Evolutionary conservation across 1,140 invertebrate species (phyloP), one percentile per base, ranked within the genome.

Genomic region (Drosophila kepulauana): DNA sequence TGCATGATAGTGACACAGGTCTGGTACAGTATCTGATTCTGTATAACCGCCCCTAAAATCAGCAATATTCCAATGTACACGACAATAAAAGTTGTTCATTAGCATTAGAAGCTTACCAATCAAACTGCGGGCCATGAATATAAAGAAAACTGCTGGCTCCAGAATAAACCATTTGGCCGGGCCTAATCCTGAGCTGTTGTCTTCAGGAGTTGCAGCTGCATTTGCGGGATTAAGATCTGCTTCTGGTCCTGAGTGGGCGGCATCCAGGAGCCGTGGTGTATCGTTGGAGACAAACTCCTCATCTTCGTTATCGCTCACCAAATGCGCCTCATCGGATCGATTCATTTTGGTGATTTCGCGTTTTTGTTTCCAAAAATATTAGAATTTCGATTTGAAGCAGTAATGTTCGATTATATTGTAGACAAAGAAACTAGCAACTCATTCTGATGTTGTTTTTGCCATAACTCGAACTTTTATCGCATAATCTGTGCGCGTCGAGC

Each of bases 11-110:
- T 84, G 10, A 91, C 75, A 71, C 91, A 92, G 46, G 91, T 92
- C 57, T 92, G 77, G 57, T 92, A 92, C 15, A 92, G 74, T 28
- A 92, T 80, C 15, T 92, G 91, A 77, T 91, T 92, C 51, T 91
- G 91, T 67, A 84, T 75, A 57, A 92, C 91, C 78, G 91, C 89
- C 76, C 79, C 87, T 92, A 78, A 88, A 89, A 90, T 38, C 2
- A 51, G n/a, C 48, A 58, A 8, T 16, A 8, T 43, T 13, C n/a
- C 3, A 3, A 43, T 43, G 15, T 35, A 30, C 8, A 38, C 15
- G 38, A n/a, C 41, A 15, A 54, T 11, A 38, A 7, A 62, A 61
- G 54, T 48, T 66, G 57, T 45, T 49, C 3, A 25, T 33, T 6
- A 45, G 46, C 8, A 43, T 52, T 10, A 15, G 38, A 13, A 15